Conservation (phyloP, 2,113 vertebrate genomes). For the Nothocercus nigrocapillus region DNA sequence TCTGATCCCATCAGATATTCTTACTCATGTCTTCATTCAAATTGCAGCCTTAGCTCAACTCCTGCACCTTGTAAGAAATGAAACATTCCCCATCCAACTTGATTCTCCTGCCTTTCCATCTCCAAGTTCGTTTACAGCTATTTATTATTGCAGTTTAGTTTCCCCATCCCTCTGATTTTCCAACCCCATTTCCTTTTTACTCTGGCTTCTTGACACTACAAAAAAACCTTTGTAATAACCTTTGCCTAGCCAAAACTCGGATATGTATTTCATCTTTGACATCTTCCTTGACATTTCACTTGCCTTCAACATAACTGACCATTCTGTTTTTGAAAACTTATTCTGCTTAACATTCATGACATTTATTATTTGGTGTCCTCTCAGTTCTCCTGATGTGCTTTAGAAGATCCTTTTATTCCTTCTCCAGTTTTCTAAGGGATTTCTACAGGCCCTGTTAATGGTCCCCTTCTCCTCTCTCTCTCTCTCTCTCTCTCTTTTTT, state of each 20-base stretch:
- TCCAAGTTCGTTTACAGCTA: conserved; percentile 17
- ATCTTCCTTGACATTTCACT: conserved; percentile 50
- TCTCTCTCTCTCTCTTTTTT: neutral
- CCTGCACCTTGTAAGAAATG: conserved; percentile 5
- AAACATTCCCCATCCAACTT: conserved; percentile 1
- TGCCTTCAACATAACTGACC: conserved; percentile 3
- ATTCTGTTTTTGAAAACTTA: conserved; percentile 34
- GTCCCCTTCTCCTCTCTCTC: neutral
- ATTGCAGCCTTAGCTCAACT: neutral
- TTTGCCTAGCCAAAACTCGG: neutral
- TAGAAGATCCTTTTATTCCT: neutral
- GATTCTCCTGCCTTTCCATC: conserved; percentile 24
- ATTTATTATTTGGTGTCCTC: conserved; percentile 3
- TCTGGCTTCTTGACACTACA: neutral
- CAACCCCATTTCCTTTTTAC: neutral
- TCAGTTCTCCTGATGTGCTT: neutral
- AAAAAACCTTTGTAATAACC: neutral
- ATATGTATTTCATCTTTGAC: conserved; percentile 2
- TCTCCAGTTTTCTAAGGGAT: neutral
- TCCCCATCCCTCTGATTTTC: neutral
- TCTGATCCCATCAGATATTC: conserved; percentile 1
- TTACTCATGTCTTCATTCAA: conserved; percentile 30
- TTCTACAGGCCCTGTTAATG: neutral
- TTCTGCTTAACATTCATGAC: conserved; percentile 5
- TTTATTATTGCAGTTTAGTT: neutral